Evolutionary conservation across 2,113 vertebrate species (phyloP).

Genomic region (Sporophila hypoxantha): DNA sequence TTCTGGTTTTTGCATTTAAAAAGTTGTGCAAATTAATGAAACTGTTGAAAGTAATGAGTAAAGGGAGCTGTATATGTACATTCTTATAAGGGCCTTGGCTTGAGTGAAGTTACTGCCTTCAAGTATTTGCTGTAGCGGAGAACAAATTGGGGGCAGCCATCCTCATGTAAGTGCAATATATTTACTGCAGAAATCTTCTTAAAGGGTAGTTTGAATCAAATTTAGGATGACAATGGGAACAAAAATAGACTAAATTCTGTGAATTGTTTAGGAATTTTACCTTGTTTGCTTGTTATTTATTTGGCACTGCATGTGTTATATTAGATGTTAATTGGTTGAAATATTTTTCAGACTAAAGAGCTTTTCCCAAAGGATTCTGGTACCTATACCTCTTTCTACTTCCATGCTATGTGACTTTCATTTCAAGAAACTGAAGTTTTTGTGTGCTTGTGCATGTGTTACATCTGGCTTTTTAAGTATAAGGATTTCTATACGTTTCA

Average conservation of each 20-base stretch:
- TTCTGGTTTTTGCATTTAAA: not conserved
- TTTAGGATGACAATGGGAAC: not conserved
- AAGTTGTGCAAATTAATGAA: slow-evolving; percentile 3
- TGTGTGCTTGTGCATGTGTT: not conserved
- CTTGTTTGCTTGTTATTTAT: not conserved
- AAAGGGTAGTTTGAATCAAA: not conserved
- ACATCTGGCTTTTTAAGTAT: not conserved
- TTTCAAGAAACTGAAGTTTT: not conserved
- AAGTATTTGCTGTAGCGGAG: not conserved
- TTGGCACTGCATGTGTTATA: not conserved
- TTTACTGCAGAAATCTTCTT: slow-evolving; percentile 17
- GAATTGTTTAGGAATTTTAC: not conserved
- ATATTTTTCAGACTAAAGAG: not conserved
- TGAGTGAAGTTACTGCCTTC: not conserved
- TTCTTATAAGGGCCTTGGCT: not conserved
- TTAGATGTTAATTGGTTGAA: not conserved
- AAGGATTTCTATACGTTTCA: not conserved
- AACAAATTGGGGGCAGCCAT: slow-evolving; percentile 36
- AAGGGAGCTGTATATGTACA: not conserved
- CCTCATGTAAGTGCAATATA: slow-evolving; percentile 33
- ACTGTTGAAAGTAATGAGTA: not conserved
- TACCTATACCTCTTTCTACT: not conserved
- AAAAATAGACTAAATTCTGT: not conserved
- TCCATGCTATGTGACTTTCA: not conserved
- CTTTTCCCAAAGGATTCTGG: not conserved